A percentile compares a stretch with the other conserved stretches of the same genome.
Evolutionary conservation across 2,888 invertebrate species (phyloP).

Genomic region (Lasius platythorax): DNA sequence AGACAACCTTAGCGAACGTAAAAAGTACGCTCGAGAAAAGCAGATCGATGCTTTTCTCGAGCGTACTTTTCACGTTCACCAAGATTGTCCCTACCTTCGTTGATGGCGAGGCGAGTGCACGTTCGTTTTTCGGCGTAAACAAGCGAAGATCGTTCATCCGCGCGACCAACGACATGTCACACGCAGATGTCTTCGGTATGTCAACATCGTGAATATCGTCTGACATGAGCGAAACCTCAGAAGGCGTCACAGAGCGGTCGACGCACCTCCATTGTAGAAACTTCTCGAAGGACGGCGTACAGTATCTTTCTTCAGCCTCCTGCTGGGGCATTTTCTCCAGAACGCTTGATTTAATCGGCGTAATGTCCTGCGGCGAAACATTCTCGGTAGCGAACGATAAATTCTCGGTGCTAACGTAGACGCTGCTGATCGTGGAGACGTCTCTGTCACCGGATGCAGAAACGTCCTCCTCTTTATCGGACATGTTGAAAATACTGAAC

Average conservation of each 20-base stretch:
- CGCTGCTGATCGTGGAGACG: neutral
- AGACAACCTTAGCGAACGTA: no score
- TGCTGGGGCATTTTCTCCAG: neutral
- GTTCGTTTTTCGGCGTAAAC: neutral
- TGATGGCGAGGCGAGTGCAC: neutral
- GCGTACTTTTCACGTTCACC: neutral
- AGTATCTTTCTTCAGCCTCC: neutral
- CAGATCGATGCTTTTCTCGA: neutral
- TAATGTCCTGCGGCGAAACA: neutral
- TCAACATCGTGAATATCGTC: neutral
- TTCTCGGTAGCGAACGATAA: neutral
- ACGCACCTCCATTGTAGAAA: neutral
- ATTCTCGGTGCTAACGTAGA: neutral
- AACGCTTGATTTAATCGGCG: neutral
- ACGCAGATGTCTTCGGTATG: neutral
- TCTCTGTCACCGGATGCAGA: no score
- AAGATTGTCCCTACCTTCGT: neutral
- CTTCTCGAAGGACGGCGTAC: neutral
- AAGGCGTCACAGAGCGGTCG: neutral
- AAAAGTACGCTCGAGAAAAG: no score
- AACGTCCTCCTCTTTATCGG: constrained; percentile 3
- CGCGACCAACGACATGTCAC: neutral
- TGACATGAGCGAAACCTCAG: neutral
- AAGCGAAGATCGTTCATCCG: neutral
- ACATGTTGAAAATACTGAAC: neutral